phyloP scores from a whole-genome alignment of 2,113 vertebrate genomes.

The Arizona elegans region DNA sequence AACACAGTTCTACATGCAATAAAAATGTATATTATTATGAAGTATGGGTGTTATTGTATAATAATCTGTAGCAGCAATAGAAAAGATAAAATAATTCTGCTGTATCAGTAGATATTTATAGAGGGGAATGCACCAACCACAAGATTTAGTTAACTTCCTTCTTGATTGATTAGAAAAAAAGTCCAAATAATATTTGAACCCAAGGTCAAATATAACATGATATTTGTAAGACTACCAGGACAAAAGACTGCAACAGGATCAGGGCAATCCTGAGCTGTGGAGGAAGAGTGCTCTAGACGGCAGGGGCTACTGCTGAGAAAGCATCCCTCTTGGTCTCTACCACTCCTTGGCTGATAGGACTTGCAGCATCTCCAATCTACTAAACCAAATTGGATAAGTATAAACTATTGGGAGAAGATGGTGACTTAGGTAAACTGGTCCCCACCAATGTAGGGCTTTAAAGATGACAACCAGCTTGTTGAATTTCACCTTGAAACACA shows the following conservation, averaged over 20 bases:
- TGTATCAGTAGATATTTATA: slow-evolving; percentile 12
- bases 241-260: neutral
- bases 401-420: neutral
- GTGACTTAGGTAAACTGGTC: neutral
- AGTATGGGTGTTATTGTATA: slow-evolving; percentile 32
- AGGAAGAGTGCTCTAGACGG: neutral
- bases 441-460: neutral
- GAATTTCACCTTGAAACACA: neutral
- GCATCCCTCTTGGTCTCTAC: neutral
- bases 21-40: slow-evolving; percentile 50
- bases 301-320: too few relatives aligned
- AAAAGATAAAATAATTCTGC: slow-evolving; percentile 33
- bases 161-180: neutral
- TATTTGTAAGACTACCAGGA: neutral
- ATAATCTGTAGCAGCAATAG: slow-evolving; percentile 27
- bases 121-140: neutral
- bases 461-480: neutral
- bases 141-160: neutral
- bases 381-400: neutral
- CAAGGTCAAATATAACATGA: neutral
- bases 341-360: neutral
- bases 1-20: slow-evolving; percentile 37
- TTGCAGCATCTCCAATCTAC: neutral
- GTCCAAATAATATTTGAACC: neutral
- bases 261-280: neutral